Evolutionary conservation across 1,140 invertebrate species (phyloP).

Genomic region (Leptestheria dahalacensis): DNA sequence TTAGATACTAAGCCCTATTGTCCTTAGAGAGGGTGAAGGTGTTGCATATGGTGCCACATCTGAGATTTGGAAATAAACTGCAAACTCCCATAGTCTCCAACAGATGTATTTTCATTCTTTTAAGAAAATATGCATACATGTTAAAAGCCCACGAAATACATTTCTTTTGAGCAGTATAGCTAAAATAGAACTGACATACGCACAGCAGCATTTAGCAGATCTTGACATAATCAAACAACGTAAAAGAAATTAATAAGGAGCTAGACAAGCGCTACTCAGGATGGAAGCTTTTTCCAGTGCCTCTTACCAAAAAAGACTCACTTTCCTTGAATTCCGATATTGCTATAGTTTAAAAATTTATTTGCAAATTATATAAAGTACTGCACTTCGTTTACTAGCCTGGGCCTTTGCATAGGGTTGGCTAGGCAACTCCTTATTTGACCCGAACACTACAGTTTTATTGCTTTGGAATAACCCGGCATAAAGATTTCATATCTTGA

Average conservation of each 20-base stretch:
- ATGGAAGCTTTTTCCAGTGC: background rate
- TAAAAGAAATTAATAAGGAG: background rate
- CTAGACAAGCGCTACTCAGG: background rate
- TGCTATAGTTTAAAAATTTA: no score
- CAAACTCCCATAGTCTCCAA: background rate
- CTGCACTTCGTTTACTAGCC: background rate
- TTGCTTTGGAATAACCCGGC: constrained; percentile 12
- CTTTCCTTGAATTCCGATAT: no score
- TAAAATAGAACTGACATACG: background rate
- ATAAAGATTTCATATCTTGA: background rate
- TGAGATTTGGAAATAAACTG: no score
- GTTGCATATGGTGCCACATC: no score
- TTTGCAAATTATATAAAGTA: background rate
- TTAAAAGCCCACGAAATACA: background rate
- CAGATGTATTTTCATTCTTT: background rate
- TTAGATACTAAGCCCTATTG: no score
- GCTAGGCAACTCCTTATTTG: background rate
- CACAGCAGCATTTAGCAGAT: background rate
- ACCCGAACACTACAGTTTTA: constrained; percentile 8
- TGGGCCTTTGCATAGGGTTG: background rate
- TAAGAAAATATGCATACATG: background rate
- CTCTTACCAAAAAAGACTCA: background rate
- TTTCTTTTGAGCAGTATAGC: background rate
- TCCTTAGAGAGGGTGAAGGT: no score
- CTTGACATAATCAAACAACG: background rate